Evolutionary conservation across 2,113 vertebrate genomes (phyloP).

Genomic region (Phrynosoma blainvillii): DNA sequence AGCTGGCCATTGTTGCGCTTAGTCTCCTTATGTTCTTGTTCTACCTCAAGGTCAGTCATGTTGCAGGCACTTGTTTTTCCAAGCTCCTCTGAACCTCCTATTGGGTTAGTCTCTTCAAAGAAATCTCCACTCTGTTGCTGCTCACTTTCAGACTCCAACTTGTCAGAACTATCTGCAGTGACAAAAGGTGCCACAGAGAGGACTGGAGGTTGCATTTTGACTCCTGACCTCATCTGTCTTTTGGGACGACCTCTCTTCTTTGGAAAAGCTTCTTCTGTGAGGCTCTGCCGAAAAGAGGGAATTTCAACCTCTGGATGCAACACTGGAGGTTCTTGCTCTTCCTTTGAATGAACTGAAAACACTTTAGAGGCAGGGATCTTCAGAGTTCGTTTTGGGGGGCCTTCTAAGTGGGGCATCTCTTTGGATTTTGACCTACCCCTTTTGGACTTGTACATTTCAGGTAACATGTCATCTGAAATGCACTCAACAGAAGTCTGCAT

Average conservation of each 20-base stretch:
- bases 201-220: constrained; percentile 81
- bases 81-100: constrained; percentile 73
- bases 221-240: constrained; percentile 80
- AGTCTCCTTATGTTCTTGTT: constrained; percentile 79
- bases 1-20: constrained; percentile 89
- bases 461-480: constrained; percentile 72
- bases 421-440: constrained; percentile 91
- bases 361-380: constrained; percentile 92
- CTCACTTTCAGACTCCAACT: constrained; percentile 70
- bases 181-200: constrained; percentile 81
- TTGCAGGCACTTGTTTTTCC: constrained; percentile 69
- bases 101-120: constrained; percentile 75
- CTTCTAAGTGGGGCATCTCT: constrained; percentile 92
- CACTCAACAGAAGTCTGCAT: constrained; percentile 72
- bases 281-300: constrained; percentile 78
- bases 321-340: constrained; percentile 94
- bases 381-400: constrained; percentile 83
- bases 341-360: constrained; percentile 87
- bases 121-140: constrained; percentile 72
- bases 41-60: constrained; percentile 78
- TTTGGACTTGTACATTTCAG: constrained; percentile 81
- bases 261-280: constrained; percentile 77
- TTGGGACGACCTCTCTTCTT: constrained; percentile 93
- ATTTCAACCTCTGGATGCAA: constrained; percentile 93
- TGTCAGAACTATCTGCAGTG: constrained; percentile 69